Evolutionary conservation across 2,113 vertebrate genomes (phyloP).

Genomic region (Passer domesticus): DNA sequence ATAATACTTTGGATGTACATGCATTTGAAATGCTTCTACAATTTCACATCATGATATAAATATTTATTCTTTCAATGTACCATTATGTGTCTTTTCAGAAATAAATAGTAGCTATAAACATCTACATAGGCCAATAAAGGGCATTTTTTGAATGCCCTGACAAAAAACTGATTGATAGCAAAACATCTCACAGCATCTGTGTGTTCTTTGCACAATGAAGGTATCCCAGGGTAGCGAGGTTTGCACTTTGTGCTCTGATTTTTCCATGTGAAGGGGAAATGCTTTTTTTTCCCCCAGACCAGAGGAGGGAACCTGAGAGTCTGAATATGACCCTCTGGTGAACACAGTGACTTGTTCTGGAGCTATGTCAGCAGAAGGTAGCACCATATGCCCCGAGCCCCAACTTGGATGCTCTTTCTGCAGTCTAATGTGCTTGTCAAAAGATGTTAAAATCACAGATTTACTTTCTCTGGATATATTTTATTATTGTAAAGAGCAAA

Average conservation of each 20-base stretch:
- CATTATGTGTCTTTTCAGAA: background rate
- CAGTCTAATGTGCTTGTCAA: slow-evolving; percentile 95
- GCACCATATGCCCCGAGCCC: slow-evolving; percentile 89
- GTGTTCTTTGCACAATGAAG: background rate
- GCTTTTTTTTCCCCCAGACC: background rate
- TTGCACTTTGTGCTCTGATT: background rate
- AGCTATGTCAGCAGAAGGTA: slow-evolving; percentile 89
- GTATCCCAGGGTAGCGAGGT: background rate
- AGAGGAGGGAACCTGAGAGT: slow-evolving; percentile 78
- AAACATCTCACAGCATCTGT: background rate
- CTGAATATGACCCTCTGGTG: slow-evolving; percentile 77
- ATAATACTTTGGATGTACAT: background rate
- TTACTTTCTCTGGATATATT: slow-evolving; percentile 69
- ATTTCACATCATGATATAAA: background rate
- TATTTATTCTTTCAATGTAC: background rate
- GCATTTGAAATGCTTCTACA: background rate
- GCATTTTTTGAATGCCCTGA: background rate
- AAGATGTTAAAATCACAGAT: slow-evolving; percentile 88
- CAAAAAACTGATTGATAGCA: background rate
- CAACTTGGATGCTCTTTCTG: slow-evolving; percentile 92
- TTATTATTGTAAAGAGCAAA: slow-evolving; percentile 44
- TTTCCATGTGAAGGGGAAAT: background rate
- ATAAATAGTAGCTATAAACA: background rate
- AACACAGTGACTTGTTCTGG: slow-evolving; percentile 82
- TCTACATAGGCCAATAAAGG: background rate